Base-by-base conservation (phyloP, 1,140 invertebrate genomes). In the Epicauta chinensis region DNA sequence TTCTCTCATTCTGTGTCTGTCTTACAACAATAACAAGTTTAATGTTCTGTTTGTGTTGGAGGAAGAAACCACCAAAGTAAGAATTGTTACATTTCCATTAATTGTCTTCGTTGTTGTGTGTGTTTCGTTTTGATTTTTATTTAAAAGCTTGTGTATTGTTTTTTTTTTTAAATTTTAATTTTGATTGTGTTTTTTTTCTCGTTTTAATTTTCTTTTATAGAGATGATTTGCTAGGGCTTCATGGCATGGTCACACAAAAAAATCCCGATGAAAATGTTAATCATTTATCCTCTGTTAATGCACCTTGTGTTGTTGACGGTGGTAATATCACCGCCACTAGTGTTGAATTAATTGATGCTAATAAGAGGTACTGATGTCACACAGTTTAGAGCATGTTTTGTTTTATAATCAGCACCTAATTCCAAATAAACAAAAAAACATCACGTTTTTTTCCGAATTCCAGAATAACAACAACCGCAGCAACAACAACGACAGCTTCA, bases 211-310 rank as follows among this genome's bases (percentile, higher is more conserved):
- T n/a, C n/a, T 55, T 58, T 61, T 59, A 34, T 65, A 77, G 75
- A 68, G 71, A 75, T 69, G 75, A 77, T 54, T 67, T 74, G 57
- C 58, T 73, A 44, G 75, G 75, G 34, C 61, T 76, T 58, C 73
- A 75, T 66, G 75, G 75, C 49, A 76, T 76, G 72, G 75, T 77
- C 16, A 77, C 73, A 42, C 64, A 75, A 48, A 77, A 74, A 62
- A 76, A 77, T 63, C 74, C 73, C 11, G 75, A 77, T 59, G 75
- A 77, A 42, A 70, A 75, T 45, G 63, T 71, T 29, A 70, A 74
- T 55, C 73, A 75, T 51, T 67, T 74, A 43, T 72, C 63, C 44
- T 62, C 65, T 42, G 56, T 59, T 45, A 1, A 9, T 34, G 56
- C 63, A 49, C 36, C 61, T 39, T 53, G 51, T 56, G 55, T 57